A percentile compares a stretch with the other conserved stretches of the same genome.
Conservation (phyloP, 2,113 vertebrate genomes). For the Paedocypris sp. region DNA sequence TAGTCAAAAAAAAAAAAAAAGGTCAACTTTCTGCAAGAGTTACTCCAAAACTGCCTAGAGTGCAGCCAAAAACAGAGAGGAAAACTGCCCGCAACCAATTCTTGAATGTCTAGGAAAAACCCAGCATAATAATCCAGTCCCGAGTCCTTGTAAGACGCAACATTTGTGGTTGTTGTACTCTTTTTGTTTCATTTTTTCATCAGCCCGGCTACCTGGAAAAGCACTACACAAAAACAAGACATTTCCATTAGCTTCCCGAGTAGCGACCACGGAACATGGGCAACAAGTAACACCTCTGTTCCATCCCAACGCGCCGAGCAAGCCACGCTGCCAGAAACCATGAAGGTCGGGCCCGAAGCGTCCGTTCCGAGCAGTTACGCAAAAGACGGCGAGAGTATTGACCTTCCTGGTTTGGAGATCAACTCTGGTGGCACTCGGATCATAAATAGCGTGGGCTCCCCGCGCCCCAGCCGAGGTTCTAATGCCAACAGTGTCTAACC, state of each 20-base stretch:
- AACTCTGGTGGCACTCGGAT: conserved; percentile 66
- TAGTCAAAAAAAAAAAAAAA: too few relatives aligned
- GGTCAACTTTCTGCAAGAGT: conserved; percentile 47
- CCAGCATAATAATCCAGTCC: too few relatives aligned
- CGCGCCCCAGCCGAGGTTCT: conserved; percentile 33
- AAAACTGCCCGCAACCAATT: not conserved
- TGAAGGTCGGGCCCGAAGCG: too few relatives aligned
- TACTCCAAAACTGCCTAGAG: conserved; percentile 7
- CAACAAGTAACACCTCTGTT: conserved; percentile 38
- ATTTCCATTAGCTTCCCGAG: conserved; percentile 57
- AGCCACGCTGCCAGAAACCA: conserved; percentile 48
- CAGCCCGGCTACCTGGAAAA: conserved; percentile 13
- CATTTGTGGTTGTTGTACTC: too few relatives aligned
- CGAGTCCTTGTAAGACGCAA: too few relatives aligned
- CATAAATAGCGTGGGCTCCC: conserved; percentile 46
- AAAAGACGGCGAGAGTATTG: conserved; percentile 41
- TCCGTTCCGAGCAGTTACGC: too few relatives aligned
- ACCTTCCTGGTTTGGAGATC: conserved; percentile 70
- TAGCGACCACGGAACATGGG: conserved; percentile 32
- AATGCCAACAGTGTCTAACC: conserved; percentile 63
- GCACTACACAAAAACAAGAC: conserved; percentile 45
- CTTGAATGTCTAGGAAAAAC: not conserved
- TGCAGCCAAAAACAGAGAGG: not conserved
- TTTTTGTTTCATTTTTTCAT: too few relatives aligned
- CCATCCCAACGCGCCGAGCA: conserved; percentile 41